Evolutionary conservation across 2,888 invertebrate species (phyloP).

Genomic region (Thymelicus acteon): DNA sequence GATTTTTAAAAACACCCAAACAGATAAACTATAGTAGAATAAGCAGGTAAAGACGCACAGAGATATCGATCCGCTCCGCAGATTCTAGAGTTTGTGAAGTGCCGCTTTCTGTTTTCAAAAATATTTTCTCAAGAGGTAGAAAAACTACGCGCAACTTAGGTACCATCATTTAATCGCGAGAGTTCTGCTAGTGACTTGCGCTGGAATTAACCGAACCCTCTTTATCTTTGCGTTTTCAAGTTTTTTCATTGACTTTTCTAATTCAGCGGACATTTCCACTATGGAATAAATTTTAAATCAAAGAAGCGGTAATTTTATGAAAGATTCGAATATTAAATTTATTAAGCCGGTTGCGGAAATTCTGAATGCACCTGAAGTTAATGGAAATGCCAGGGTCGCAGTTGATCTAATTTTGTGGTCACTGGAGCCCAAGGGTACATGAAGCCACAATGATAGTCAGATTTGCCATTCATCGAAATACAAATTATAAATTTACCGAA

Average conservation of each 20-base stretch:
- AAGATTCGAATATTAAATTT: constrained; percentile 31
- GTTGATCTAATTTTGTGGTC: not conserved
- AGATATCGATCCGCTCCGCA: too few relatives aligned
- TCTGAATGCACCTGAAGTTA: constrained; percentile 3
- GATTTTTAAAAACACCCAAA: too few relatives aligned
- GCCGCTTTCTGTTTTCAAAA: not conserved
- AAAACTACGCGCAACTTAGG: constrained; percentile 5
- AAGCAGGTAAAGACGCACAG: too few relatives aligned
- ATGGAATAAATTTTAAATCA: constrained; percentile 26
- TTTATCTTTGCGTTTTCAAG: constrained; percentile 26
- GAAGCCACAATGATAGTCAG: not conserved
- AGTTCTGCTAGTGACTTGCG: constrained; percentile 18
- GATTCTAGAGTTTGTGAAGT: not conserved
- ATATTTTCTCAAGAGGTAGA: not conserved
- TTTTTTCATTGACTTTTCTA: constrained; percentile 29
- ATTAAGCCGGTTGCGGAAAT: constrained; percentile 15
- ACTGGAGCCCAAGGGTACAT: not conserved
- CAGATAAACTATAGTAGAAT: too few relatives aligned
- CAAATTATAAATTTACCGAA: not conserved
- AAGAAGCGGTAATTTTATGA: constrained; percentile 27
- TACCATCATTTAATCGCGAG: constrained; percentile 15
- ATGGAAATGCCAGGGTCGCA: not conserved
- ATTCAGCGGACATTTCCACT: constrained; percentile 25
- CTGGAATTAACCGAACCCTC: constrained; percentile 7
- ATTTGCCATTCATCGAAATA: not conserved